Percentiles rank a stretch among this genome's conserved stretches.
Evolutionary conservation across 1,140 invertebrate species (phyloP).

Genomic region (Aethina tumida): DNA sequence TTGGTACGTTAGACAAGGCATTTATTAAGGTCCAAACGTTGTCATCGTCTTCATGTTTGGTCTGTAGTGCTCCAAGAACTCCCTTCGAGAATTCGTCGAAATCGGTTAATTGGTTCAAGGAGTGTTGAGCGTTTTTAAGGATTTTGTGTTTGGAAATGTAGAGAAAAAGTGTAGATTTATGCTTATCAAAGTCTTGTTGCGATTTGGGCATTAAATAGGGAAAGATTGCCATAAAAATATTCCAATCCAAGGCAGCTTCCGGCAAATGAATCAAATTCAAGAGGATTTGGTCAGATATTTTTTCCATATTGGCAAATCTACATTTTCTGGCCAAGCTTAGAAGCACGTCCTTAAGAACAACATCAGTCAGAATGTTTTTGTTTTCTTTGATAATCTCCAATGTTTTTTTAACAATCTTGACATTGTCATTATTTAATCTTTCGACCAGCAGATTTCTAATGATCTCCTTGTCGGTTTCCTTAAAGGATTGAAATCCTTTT

Average conservation of each 20-base stretch:
- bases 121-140: too few relatives aligned
- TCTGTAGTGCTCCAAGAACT: too few relatives aligned
- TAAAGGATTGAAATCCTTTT: constrained; percentile 40
- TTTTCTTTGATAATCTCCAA: constrained; percentile 28
- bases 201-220: constrained; percentile 48
- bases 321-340: constrained; percentile 15
- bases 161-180: background rate
- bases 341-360: constrained; percentile 14
- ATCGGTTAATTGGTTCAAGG: too few relatives aligned
- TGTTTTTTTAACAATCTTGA: constrained; percentile 41
- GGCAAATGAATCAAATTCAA: background rate
- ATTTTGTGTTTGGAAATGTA: too few relatives aligned
- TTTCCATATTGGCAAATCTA: constrained; percentile 4
- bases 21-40: constrained; percentile 6
- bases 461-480: constrained; percentile 40
- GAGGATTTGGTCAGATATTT: background rate
- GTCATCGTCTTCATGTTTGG: too few relatives aligned
- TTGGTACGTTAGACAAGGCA: constrained; percentile 31
- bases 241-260: constrained; percentile 15
- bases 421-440: constrained; percentile 47
- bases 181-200: constrained; percentile 34
- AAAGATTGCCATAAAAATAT: constrained; percentile 39
- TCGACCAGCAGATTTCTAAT: constrained; percentile 46
- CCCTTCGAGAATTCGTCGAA: too few relatives aligned
- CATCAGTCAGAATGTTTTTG: constrained; percentile 7